Conservation (phyloP, 2,797 vertebrate species). For the Scarus forsteni region DNA sequence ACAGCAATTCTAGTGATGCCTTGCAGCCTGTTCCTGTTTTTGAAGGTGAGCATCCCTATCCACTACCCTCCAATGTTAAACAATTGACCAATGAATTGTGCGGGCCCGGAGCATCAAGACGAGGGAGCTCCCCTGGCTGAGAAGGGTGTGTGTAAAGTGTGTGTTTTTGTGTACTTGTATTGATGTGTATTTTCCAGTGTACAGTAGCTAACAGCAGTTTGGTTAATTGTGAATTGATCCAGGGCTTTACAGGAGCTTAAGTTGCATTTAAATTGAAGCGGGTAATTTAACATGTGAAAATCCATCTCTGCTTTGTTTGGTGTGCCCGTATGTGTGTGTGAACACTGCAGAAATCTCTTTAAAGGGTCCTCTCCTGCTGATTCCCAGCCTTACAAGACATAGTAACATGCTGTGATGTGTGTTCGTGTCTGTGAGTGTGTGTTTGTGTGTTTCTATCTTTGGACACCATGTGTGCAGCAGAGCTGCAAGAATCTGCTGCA, state of each 20-base stretch:
- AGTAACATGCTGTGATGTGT: constrained; percentile 12
- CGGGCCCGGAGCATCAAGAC: constrained; percentile 24
- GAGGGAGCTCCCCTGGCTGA: constrained; percentile 30
- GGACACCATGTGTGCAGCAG: constrained; percentile 15
- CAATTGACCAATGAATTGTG: constrained; percentile 38
- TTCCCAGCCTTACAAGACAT: constrained; percentile 14
- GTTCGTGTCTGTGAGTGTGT: background rate
- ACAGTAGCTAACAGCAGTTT: constrained; percentile 52
- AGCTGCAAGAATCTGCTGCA: constrained; percentile 13
- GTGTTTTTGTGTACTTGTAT: constrained; percentile 43
- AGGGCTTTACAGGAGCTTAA: constrained; percentile 38
- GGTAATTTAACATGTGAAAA: constrained; percentile 34
- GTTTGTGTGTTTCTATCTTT: constrained; percentile 12
- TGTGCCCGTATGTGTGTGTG: background rate
- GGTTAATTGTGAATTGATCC: constrained; percentile 68
- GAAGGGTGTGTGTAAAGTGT: background rate
- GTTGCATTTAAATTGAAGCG: constrained; percentile 53
- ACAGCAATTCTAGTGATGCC: no score
- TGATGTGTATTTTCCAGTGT: constrained; percentile 51
- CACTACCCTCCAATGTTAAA: constrained; percentile 26
- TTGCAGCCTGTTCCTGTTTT: no score
- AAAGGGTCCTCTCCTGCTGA: constrained; percentile 19
- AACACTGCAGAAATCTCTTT: background rate
- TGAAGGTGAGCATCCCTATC: no score
- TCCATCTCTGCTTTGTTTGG: background rate